Evolutionary conservation across 2,113 vertebrate species (phyloP).

Genomic region (Phalacrocorax brasilianus): DNA sequence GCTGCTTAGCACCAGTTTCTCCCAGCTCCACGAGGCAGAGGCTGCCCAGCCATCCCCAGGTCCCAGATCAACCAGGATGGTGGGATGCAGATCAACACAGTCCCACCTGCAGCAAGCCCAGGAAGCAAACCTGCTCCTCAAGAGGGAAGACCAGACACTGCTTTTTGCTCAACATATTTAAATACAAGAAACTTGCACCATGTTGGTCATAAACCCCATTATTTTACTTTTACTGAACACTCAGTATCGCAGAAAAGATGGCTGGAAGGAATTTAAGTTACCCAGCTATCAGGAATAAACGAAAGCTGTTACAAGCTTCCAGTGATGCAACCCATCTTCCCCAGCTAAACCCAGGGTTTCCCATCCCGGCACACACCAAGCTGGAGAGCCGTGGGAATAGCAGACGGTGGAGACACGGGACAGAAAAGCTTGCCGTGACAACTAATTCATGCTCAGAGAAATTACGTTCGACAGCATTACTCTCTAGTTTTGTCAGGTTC

Average conservation of each 20-base stretch:
- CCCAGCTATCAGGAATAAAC: neutral
- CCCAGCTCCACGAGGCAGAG: accelerated
- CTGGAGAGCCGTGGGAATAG: neutral
- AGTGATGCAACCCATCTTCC: neutral
- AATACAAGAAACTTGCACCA: neutral
- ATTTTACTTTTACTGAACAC: neutral
- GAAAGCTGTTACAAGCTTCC: neutral
- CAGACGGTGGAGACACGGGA: accelerated
- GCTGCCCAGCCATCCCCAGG: neutral
- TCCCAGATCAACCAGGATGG: accelerated
- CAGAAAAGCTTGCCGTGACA: neutral
- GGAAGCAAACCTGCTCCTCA: neutral
- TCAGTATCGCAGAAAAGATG: accelerated
- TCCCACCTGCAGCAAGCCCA: neutral
- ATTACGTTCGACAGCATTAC: neutral
- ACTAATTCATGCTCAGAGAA: neutral
- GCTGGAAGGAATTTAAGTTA: neutral
- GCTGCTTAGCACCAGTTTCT: accelerated
- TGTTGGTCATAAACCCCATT: accelerated
- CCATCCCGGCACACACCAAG: neutral
- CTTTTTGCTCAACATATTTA: neutral
- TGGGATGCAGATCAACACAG: neutral
- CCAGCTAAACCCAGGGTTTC: neutral
- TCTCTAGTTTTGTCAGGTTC: neutral
- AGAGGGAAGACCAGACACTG: neutral